A percentile compares a stretch with the other conserved stretches of the same genome.
Evolutionary conservation across 1,140 invertebrate species (phyloP).

Genomic region (Platorchestia sp.): DNA sequence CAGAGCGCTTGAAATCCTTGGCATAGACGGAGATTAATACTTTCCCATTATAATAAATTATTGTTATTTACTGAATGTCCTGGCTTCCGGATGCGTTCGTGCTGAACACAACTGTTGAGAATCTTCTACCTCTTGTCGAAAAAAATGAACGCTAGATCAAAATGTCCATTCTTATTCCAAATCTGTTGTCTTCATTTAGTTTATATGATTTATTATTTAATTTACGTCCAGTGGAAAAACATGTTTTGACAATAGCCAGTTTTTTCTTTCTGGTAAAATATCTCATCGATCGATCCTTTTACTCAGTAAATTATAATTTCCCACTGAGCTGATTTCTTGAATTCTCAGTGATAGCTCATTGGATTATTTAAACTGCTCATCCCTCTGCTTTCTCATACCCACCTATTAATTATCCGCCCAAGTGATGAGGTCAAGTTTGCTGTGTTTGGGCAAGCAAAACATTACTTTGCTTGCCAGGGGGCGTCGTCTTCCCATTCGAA

Average conservation of each 20-base stretch:
- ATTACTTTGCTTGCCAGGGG: conserved; percentile 6
- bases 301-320: background rate
- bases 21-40: background rate
- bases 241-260: background rate
- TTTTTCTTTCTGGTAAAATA: background rate
- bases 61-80: background rate
- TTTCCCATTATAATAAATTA: background rate
- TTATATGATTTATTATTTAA: background rate
- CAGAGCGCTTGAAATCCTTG: background rate
- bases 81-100: background rate
- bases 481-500: background rate
- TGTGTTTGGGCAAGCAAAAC: conserved; percentile 22
- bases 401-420: background rate
- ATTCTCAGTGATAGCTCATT: background rate
- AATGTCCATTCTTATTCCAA: background rate
- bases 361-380: background rate
- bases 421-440: conserved; percentile 30
- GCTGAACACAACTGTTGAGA: background rate
- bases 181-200: background rate
- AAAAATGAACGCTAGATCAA: background rate
- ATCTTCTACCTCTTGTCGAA: background rate
- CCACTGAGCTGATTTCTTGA: background rate
- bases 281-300: background rate
- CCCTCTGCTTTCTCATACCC: background rate
- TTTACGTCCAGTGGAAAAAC: background rate